Base-by-base conservation (phyloP, 2,888 invertebrate species). In the Drosophila dives region DNA sequence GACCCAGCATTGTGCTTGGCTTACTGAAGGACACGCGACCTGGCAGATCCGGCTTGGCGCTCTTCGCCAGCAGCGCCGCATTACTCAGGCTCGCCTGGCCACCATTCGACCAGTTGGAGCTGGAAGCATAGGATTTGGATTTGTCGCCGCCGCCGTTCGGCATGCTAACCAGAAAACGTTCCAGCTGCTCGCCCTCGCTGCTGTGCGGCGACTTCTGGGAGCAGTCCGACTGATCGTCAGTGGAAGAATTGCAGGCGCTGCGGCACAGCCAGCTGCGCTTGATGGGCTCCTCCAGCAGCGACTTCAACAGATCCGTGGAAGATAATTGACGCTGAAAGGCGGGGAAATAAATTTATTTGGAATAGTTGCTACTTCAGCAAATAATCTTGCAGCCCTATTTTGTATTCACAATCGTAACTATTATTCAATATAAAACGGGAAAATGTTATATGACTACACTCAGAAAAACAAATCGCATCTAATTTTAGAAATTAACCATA, bases 261-360 rank as follows among this genome's bases (percentile, higher is more conserved):
- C 87, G 86, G 92, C 93, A 90, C 71, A 92, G 90, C 94, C 94
- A 94, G 91, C 94, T 94, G 91, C 94, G 92, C 83, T 93, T 93
- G 29, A 93, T 93, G 29, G 93, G 93, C 72, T 93, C 92, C 48
- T 92, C 92, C 51, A 93, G 64, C 51, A 93, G 73, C 0, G 93
- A 74, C 64, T 93, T 93, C 0, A 93, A 78, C n/a, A 93, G 68
- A 80, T 92, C 92, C 38, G 93, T 92, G 6, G 93, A 93, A 1
- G 93, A 92, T 1, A 90, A 75, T 56, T 89, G 85, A 0, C 81
- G 74, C 89, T 89, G 64, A 5, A 38, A 54, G 10, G 3, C 17
- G 12, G 40, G 23, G 36, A n/a, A 26, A 8, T 38, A 3, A 1
- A 8, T 1, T 45, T 15, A 45, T 3, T 45, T 10, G 6, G 11